Evolutionary conservation across 2,797 vertebrate species (phyloP).

Genomic region (Pipistrellus kuhlii): DNA sequence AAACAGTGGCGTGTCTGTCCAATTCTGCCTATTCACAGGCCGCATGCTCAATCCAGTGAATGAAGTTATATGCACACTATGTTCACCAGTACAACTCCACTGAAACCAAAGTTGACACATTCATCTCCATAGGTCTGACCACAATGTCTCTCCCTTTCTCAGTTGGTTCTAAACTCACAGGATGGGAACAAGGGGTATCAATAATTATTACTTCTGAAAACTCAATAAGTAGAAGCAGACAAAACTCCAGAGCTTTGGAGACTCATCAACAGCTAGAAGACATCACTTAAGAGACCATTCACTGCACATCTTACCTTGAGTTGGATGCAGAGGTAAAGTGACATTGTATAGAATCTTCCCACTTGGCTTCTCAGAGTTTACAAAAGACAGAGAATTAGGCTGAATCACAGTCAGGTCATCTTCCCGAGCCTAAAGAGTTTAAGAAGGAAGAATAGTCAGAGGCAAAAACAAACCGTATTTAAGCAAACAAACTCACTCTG

Average conservation of each 20-base stretch:
- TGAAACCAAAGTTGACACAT: neutral
- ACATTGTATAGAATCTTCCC: conserved; percentile 95
- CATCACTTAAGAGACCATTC: neutral
- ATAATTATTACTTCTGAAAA: neutral
- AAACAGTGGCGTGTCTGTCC: neutral
- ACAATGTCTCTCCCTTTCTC: neutral
- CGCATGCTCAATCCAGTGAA: neutral
- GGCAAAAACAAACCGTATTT: conserved; percentile 4
- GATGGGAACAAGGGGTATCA: neutral
- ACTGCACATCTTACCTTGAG: conserved; percentile 90
- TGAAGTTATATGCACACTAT: neutral
- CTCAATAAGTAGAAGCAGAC: neutral
- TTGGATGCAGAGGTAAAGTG: conserved; percentile 91
- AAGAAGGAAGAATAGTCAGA: conserved; percentile 16
- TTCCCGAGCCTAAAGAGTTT: conserved; percentile 92
- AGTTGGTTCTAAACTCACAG: neutral
- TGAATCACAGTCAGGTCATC: conserved; percentile 94
- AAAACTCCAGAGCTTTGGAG: neutral
- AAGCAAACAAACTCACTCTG: neutral
- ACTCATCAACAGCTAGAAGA: neutral
- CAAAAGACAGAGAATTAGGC: conserved; percentile 93
- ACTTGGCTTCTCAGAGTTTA: conserved; percentile 91
- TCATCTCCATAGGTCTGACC: neutral
- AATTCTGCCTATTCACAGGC: neutral
- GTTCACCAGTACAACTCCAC: neutral